phyloP scores from a whole-genome alignment of 2,113 vertebrate species.

The Eurypyga helias region DNA sequence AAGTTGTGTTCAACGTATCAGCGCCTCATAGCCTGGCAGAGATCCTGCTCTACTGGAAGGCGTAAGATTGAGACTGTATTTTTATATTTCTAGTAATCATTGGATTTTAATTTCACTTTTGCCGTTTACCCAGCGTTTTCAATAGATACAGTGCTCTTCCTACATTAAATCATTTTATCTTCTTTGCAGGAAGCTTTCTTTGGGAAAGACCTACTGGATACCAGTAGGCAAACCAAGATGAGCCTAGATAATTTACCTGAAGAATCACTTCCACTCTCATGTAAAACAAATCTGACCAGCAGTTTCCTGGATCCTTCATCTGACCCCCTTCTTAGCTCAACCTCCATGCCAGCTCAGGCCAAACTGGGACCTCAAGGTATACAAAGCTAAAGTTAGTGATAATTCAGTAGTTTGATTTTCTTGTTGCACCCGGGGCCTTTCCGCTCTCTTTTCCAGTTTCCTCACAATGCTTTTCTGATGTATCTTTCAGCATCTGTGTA shows the following conservation, averaged over 20 bases:
- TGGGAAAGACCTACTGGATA: constrained; percentile 91
- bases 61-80: background rate
- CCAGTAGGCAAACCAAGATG: constrained; percentile 82
- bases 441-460: background rate
- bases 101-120: background rate
- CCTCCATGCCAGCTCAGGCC: constrained; percentile 74
- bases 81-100: background rate
- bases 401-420: background rate
- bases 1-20: background rate
- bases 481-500: background rate
- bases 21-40: background rate
- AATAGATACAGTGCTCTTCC: background rate
- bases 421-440: background rate
- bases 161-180: background rate
- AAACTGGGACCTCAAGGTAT: constrained; percentile 86
- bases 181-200: constrained; percentile 93
- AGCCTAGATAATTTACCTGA: constrained; percentile 83
- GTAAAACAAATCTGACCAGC: constrained; percentile 73
- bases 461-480: background rate
- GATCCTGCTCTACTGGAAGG: background rate
- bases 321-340: constrained; percentile 81
- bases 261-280: constrained; percentile 78
- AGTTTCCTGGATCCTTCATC: constrained; percentile 81
- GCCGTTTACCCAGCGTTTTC: background rate
- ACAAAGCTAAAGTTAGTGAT: constrained; percentile 18